A percentile compares a stretch with the other conserved stretches of the same genome.
phyloP scores from a whole-genome alignment of 23 tunicate genomes.

The Phallusia fumigata region DNA sequence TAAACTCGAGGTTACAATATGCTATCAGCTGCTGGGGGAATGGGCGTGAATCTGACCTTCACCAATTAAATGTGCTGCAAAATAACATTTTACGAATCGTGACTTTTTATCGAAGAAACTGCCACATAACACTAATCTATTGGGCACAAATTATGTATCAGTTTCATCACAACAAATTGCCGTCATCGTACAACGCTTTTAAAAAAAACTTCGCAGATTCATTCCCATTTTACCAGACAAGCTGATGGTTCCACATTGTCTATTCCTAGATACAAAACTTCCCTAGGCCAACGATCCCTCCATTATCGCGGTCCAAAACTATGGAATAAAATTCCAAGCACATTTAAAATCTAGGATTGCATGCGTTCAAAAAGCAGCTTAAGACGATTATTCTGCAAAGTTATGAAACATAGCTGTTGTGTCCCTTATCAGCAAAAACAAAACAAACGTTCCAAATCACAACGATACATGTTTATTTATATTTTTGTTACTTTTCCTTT shows the following conservation, averaged over 20 bases:
- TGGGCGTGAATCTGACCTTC: not conserved
- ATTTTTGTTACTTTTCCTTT: too few species aligned
- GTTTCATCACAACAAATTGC: not conserved
- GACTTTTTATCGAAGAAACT: not conserved
- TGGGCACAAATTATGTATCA: constrained; percentile 1
- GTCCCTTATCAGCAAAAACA: too few species aligned
- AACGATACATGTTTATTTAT: too few species aligned
- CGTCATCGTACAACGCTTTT: not conserved
- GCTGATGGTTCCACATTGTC: not conserved
- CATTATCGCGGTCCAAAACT: not conserved
- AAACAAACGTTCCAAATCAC: too few species aligned
- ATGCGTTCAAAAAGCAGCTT: not conserved
- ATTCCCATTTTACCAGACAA: not conserved
- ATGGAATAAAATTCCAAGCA: not conserved
- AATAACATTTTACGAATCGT: not conserved
- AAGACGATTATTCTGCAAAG: not conserved
- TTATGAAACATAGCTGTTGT: too few species aligned
- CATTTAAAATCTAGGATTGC: not conserved
- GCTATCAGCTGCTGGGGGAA: constrained; percentile 16
- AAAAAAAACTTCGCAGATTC: not conserved
- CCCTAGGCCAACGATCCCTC: not conserved
- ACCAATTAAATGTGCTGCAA: constrained; percentile 8
- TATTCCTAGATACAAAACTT: not conserved
- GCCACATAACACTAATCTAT: not conserved
- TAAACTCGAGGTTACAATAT: constrained; percentile 24